Percentiles rank a stretch among this genome's conserved stretches.
Conservation (phyloP, 2,113 vertebrate species). For the Elaphurus davidianus region DNA sequence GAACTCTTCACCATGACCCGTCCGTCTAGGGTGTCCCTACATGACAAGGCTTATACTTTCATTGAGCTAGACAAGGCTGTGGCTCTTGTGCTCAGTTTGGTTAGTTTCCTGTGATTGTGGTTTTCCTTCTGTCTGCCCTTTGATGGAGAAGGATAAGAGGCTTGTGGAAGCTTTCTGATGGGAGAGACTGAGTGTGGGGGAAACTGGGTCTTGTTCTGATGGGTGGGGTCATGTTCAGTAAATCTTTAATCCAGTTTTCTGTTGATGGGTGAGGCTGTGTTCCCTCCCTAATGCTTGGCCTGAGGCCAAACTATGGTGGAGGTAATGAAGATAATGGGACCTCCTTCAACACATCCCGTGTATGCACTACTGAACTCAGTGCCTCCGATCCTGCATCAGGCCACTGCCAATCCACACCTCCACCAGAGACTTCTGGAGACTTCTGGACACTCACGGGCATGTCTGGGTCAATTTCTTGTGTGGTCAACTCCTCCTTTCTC, state of each 20-base stretch:
- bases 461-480: not conserved
- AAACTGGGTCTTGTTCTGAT: not conserved
- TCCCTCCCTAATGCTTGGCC: not conserved
- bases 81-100: not conserved
- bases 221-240: not conserved
- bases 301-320: too few species aligned
- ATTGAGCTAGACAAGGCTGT: not conserved
- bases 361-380: not conserved
- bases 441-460: not conserved
- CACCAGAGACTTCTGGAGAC: not conserved
- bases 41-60: not conserved
- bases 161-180: not conserved
- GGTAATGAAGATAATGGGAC: too few species aligned
- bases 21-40: not conserved
- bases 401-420: not conserved
- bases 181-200: not conserved
- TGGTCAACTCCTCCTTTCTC: not conserved
- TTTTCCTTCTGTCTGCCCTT: not conserved
- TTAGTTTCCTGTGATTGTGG: not conserved
- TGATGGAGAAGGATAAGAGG: not conserved
- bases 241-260: not conserved
- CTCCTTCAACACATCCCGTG: not conserved
- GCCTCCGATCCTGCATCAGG: rapidly evolving
- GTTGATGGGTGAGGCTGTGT: not conserved
- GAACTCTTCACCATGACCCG: not conserved